Evolutionary conservation across 2,113 vertebrate species (phyloP).

Genomic region (Meleagris gallopavo): DNA sequence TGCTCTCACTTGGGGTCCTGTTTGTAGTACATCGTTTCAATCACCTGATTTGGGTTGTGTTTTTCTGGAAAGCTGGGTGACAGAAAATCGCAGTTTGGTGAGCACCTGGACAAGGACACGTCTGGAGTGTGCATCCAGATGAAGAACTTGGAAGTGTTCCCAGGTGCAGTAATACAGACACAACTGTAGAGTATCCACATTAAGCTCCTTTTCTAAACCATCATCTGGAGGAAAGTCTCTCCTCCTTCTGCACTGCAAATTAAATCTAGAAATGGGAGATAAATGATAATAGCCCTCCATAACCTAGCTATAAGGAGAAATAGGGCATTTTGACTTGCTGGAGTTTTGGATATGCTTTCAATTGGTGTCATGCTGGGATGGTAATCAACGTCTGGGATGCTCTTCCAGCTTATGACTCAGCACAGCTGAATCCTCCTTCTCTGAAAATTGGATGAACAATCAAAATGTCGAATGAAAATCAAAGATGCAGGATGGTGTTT

Average conservation of each 20-base stretch:
- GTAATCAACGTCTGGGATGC: not conserved
- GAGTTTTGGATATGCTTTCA: not conserved
- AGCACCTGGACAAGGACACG: not conserved
- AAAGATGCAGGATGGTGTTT: not conserved
- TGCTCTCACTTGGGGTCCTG: fast-evolving
- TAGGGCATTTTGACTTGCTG: not conserved
- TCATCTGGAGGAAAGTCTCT: not conserved
- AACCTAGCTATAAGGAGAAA: not conserved
- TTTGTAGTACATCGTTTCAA: fast-evolving
- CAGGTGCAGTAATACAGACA: not conserved
- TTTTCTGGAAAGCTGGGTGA: not conserved
- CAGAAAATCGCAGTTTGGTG: not conserved
- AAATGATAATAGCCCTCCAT: not conserved
- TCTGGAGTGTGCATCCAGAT: not conserved
- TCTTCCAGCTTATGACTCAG: slow-evolving; percentile 22
- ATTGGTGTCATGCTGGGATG: not conserved
- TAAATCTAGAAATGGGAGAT: not conserved
- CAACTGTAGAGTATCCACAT: not conserved
- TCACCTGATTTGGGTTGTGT: not conserved
- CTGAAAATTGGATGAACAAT: not conserved
- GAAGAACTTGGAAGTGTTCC: not conserved
- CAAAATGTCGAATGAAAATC: slow-evolving; percentile 4
- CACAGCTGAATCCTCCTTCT: not conserved
- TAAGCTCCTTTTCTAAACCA: not conserved
- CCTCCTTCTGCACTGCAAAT: not conserved